Base-by-base conservation (phyloP, 2,888 invertebrate genomes). In the Hypolimnas misippus region DNA sequence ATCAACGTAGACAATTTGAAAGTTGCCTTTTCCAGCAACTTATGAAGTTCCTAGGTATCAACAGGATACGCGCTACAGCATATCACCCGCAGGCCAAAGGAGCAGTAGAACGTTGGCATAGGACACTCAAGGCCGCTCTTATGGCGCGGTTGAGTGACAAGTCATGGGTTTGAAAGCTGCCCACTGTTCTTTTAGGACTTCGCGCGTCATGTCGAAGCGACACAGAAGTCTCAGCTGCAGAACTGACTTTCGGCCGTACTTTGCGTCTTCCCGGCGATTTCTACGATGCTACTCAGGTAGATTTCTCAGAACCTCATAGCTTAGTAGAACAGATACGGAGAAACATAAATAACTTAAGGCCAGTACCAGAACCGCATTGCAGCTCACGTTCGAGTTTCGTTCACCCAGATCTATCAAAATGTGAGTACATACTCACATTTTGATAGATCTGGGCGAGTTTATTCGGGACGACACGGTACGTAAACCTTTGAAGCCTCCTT, bases 171-270 rank as follows among this genome's bases (percentile, higher is more conserved):
- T 3, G 57, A 25, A 68, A 65, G 35, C 62, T 82, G 21, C 78
- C 78, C 0, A 67, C 70, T 12, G 72, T 77, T 3, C 56, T 80
- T 10, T 61, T 81, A 25, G 78, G 78, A 0, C 57, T 79, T 42
- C 65, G 79, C 6, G 59, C 73, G 4, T 62, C 70, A n/a, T 46
- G 65, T 17, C 67, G 69, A 25, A 58, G 61, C 3, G 71, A 74
- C 46, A 57, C 67, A 0, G 61, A 67, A 12, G 53, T 68, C 6
- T 70, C 72, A 16, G 67, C 74, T 17, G 76, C 75, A 2, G 69
- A 75, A 53, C 25, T 78, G 31, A 68, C n/a, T n/a, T n/a, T n/a
- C n/a, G n/a, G n/a, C n/a, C n/a, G n/a, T n/a, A n/a, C n/a, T n/a
- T n/a, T n/a, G n/a, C n/a, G n/a, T n/a, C n/a, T n/a, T n/a, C n/a